Evolutionary conservation across 2,113 vertebrate genomes (phyloP), one percentile per base, ranked within the genome.

Genomic region (Cyphomyrus discorhynchus): DNA sequence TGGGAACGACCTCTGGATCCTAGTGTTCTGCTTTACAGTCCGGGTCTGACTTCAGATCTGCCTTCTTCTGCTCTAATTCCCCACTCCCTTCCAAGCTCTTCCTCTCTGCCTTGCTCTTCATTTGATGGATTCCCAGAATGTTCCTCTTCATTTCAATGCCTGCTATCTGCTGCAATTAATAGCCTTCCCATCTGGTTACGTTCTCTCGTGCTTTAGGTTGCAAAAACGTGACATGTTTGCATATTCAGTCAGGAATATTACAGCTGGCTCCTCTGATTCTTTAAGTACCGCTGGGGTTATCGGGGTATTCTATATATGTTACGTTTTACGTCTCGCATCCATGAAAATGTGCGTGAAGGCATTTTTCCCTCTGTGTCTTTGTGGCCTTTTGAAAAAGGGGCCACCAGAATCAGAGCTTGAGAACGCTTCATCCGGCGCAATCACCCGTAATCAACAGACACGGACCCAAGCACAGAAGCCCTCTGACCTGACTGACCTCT

Each of bases 31-130:
- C 92, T 91, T 90, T 80, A 90, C 87, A 89, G 93, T 90, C 88
- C 88, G 91, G 84, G 19, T 91, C 93, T 93, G 91, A 96, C 93
- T 94, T 80, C 89, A 90, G 92, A 70, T 19, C n/a, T 70, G 10
- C n/a, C 95, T 95, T 94, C 93, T 96, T 96, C 95, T 95, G 95
- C 95, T 96, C 95, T 93, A 96, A 93, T 96, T 96, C 95, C 93
- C 90, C 91, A 91, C 83, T 88, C 88, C 89, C 46, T 39, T 62
- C 52, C 53, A 1, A 8, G 50, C 88, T 83, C 35, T 52, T 89
- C 66, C 66, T 80, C n/a, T n/a, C 80, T 24, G 46, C 42, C 8
- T 17, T n/a, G n/a, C 45, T 21, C 62, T 70, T 11, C 62, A 13
- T 70, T 80, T 80, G 74, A 42, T 42, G 31, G 17, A 80, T 80